Evolutionary conservation across 2,113 vertebrate genomes (phyloP), one percentile per base, ranked within the genome.

Genomic region (Dasyornis broadbenti): DNA sequence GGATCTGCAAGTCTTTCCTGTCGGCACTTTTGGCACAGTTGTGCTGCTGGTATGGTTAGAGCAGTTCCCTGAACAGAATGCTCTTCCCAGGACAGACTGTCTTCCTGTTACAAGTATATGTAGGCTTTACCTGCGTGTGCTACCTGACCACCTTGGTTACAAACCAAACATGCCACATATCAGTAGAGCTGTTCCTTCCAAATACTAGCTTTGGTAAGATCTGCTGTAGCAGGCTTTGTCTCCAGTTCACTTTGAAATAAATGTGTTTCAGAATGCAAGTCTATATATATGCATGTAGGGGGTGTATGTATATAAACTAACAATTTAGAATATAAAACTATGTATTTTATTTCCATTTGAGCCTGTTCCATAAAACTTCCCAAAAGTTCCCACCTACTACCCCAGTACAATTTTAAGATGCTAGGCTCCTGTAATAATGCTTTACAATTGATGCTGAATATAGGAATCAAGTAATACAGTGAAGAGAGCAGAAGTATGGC

Each of bases 11-110:
- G 35, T 42, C 40, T 72, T 64, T 30, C 33, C 49, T 81, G 35
- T 42, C 0, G 4, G 27, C 40, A 16, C 68, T 10, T 44, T 65
- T 59, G 77, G 50, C 53, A 30, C 42, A 31, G 50, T 21, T 83
- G 68, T 49, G n/a, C 39, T 88, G 78, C 72, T 0, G 1, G 4
- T 49, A 3, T 0, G 2, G n/a, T 49, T 61, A 37, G 40, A 21
- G 49, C 54, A 64, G 63, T 31, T 90, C 40, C 30, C 60, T 59
- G 68, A 53, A 9, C 35, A 63, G 50, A 69, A 4, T 15, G 50
- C 5, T 7, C 33, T 73, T 28, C 45, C 56, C 60, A 65, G 54
- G 28, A 70, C 44, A 37, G 15, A 13, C n/a, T 28, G 0, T 53
- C 68, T 26, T 42, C 21, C 44, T 70, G 23, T 63, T 79, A 11